Conservation (phyloP, 2,888 invertebrate species). For the Cremastobaeus sp. region DNA sequence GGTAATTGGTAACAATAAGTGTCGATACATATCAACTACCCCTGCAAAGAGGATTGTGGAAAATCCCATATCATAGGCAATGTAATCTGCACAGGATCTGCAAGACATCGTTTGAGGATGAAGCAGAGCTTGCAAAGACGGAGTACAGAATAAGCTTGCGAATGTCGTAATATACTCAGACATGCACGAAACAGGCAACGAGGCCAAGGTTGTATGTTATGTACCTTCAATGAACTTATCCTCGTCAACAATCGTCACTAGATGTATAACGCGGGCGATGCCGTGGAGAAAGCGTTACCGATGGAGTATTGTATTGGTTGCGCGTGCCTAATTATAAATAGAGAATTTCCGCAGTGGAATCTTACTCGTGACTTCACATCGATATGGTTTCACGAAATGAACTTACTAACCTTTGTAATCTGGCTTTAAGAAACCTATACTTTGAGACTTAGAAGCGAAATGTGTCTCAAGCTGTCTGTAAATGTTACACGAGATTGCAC, state of each 20-base stretch:
- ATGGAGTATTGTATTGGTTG: slow-evolving; percentile 12
- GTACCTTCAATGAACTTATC: slow-evolving; percentile 52
- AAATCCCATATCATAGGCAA: not conserved
- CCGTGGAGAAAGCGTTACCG: slow-evolving; percentile 18
- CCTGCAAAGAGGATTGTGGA: too few species aligned
- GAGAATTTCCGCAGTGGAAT: slow-evolving; percentile 38
- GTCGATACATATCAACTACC: too few species aligned
- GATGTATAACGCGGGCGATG: slow-evolving; percentile 18
- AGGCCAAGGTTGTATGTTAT: slow-evolving; percentile 69
- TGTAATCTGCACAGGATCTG: slow-evolving; percentile 19
- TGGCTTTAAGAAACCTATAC: slow-evolving; percentile 29
- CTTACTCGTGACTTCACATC: slow-evolving; percentile 31
- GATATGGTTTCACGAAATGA: slow-evolving; percentile 44
- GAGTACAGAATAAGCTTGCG: slow-evolving; percentile 33
- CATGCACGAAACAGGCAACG: slow-evolving; percentile 70
- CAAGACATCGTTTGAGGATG: slow-evolving; percentile 26
- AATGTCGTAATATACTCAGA: slow-evolving; percentile 60
- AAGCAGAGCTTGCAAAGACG: slow-evolving; percentile 21
- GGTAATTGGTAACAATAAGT: too few species aligned
- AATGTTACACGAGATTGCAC: slow-evolving; percentile 27
- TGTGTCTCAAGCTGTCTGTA: slow-evolving; percentile 12
- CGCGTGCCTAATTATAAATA: slow-evolving; percentile 44
- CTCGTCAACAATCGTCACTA: slow-evolving; percentile 47
- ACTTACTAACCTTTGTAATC: slow-evolving; percentile 43
- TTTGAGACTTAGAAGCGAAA: slow-evolving; percentile 24